phyloP scores from a whole-genome alignment of 2,888 invertebrate genomes.

The Pediacus dermestoides region DNA sequence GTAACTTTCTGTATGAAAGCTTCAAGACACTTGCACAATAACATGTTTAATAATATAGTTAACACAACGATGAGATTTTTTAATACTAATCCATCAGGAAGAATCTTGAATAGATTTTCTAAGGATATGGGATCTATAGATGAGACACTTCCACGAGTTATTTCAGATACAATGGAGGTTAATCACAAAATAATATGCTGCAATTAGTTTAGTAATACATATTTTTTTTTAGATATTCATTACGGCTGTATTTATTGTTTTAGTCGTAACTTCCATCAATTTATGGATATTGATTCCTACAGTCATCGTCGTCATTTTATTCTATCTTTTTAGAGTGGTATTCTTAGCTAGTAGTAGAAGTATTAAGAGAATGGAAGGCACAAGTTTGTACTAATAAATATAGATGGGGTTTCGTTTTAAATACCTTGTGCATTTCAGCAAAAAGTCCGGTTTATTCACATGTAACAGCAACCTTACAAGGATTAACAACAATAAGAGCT shows the following conservation, averaged over 20 bases:
- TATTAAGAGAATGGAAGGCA: slow-evolving; percentile 65
- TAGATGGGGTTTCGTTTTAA: slow-evolving; percentile 5
- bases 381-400: slow-evolving; percentile 47
- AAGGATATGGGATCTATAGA: slow-evolving; percentile 61
- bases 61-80: slow-evolving; percentile 63
- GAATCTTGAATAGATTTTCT: slow-evolving; percentile 64
- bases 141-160: slow-evolving; percentile 49
- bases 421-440: slow-evolving; percentile 57
- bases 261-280: slow-evolving; percentile 67
- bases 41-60: slow-evolving; percentile 52
- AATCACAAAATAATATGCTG: no score
- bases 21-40: slow-evolving; percentile 54
- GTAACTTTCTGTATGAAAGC: slow-evolving; percentile 53
- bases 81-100: slow-evolving; percentile 59
- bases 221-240: no score
- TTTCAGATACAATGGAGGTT: slow-evolving; percentile 49
- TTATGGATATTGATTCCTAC: slow-evolving; percentile 65
- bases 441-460: slow-evolving; percentile 80
- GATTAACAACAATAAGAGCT: slow-evolving; percentile 74
- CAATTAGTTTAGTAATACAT: no score
- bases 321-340: slow-evolving; percentile 60
- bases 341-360: slow-evolving; percentile 71
- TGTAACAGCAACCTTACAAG: slow-evolving; percentile 71
- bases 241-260: no score
- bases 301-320: slow-evolving; percentile 57